Conservation (phyloP, 1,140 invertebrate genomes). For the Drosophila serrata region DNA sequence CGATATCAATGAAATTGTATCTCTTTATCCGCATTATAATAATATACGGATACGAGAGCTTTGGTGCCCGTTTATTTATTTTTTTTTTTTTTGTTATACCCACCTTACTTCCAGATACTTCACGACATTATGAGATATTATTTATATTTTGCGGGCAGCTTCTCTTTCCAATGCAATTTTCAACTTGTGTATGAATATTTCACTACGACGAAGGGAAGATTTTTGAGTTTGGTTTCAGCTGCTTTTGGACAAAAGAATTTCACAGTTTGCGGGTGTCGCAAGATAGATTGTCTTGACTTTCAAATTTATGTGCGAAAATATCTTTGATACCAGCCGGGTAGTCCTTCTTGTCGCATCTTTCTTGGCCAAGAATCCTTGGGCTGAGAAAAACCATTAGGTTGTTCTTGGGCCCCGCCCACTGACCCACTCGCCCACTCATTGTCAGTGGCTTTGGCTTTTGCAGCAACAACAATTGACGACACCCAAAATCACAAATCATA, state of each 20-base stretch:
- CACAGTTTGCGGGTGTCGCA: slow-evolving; percentile 72
- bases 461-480: slow-evolving; percentile 77
- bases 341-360: slow-evolving; percentile 19
- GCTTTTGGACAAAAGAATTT: slow-evolving; percentile 72
- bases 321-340: slow-evolving; percentile 53
- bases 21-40: slow-evolving; percentile 85
- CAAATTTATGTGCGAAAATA: slow-evolving; percentile 84
- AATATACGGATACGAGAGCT: slow-evolving; percentile 77
- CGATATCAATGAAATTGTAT: slow-evolving; percentile 85
- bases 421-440: slow-evolving; percentile 65
- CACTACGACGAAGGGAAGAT: slow-evolving; percentile 61
- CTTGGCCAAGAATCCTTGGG: slow-evolving; percentile 34
- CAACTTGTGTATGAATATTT: slow-evolving; percentile 71
- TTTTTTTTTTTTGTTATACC: not conserved
- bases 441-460: slow-evolving; percentile 41
- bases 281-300: slow-evolving; percentile 76
- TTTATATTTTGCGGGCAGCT: slow-evolving; percentile 62
- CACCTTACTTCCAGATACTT: slow-evolving; percentile 54
- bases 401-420: slow-evolving; percentile 38
- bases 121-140: slow-evolving; percentile 83
- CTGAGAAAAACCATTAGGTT: slow-evolving; percentile 67
- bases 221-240: slow-evolving; percentile 32
- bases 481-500: slow-evolving; percentile 85
- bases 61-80: slow-evolving; percentile 1
- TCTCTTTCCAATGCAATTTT: slow-evolving; percentile 38